Conservation (phyloP, 2,797 vertebrate genomes). For the Aulostomus chinensis region DNA sequence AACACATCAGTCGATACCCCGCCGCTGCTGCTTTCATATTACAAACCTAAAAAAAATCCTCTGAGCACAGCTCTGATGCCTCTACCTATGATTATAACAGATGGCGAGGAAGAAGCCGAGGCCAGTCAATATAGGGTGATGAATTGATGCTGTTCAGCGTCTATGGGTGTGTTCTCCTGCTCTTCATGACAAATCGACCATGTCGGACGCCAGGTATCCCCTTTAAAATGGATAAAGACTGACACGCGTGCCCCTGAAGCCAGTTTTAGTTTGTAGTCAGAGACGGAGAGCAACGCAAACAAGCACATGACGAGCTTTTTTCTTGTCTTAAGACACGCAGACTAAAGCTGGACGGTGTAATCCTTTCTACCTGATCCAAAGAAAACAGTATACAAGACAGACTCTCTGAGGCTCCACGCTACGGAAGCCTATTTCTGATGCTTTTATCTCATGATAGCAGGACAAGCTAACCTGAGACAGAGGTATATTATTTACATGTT, state of each 20-base stretch:
- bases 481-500: too few relatives aligned
- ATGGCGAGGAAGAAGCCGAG: conserved; percentile 48
- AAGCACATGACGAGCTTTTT: neutral
- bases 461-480: too few relatives aligned
- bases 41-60: conserved; percentile 29
- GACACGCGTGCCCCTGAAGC: conserved; percentile 35
- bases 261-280: conserved; percentile 30
- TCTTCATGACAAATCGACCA: conserved; percentile 59
- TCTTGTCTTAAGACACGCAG: too few relatives aligned
- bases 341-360: too few relatives aligned
- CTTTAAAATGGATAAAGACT: conserved; percentile 51
- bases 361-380: too few relatives aligned
- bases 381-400: too few relatives aligned
- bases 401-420: too few relatives aligned
- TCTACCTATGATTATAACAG: conserved; percentile 44
- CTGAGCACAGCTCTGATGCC: conserved; percentile 20
- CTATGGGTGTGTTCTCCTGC: conserved; percentile 38
- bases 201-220: conserved; percentile 57
- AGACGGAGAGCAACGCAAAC: conserved; percentile 1
- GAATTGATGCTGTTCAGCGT: conserved; percentile 41
- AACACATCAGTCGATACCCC: conserved; percentile 20
- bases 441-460: too few relatives aligned
- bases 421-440: too few relatives aligned
- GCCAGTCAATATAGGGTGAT: conserved; percentile 64
- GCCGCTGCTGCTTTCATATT: conserved; percentile 8